Base-by-base conservation (phyloP, 2,113 vertebrate genomes). In the Oncorhynchus masou region DNA sequence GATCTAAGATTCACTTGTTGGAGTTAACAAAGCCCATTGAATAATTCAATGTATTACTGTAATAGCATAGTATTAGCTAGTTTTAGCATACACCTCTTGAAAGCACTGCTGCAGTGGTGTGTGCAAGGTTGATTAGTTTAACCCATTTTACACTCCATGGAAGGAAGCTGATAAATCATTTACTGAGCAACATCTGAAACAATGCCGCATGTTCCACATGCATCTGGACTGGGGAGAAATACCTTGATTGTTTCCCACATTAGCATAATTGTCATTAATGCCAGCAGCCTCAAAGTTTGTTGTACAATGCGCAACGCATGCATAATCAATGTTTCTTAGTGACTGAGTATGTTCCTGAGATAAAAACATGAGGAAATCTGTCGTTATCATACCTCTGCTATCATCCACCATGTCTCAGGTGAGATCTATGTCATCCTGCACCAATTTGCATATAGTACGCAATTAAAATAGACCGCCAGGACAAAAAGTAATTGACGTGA, bases 401-500 rank as follows among this genome's bases (percentile, higher is more conserved):
- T 90, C 88, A 88, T 45, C 39, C 39, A 72, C 64, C 75, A 84
- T 85, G 77, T 75, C 78, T 80, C 54, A 45, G 73, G 51, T 74
- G 70, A 29, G 81, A 83, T 86, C 54, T 74, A 87, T 80, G 68
- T 83, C 84, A 86, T 45, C 85, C 84, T 83, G 0, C 3, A 31
- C 71, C 54, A 81, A 91, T 91, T 88, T 91, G 85, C 92, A 89
- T 91, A 45, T 11, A 11, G 2, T 11, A 84, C 73, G 81, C 83
- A 91, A 92, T 92, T 88, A 91, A 82, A 27, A 65, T 73, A 45
- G 70, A 79, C 83, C 88, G 83, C 78, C 85, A 84, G 83, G 73
- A 82, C 51, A 64, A 11, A 59, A 19, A 31, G 70, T 89, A 86
- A 89, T 81, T 84, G 88, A 85, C 88, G 39, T 45, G 39, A 45